A percentile compares a stretch with the other conserved stretches of the same genome.
Conservation (phyloP, 2,888 invertebrate species). For the Sussaba pulchella region DNA sequence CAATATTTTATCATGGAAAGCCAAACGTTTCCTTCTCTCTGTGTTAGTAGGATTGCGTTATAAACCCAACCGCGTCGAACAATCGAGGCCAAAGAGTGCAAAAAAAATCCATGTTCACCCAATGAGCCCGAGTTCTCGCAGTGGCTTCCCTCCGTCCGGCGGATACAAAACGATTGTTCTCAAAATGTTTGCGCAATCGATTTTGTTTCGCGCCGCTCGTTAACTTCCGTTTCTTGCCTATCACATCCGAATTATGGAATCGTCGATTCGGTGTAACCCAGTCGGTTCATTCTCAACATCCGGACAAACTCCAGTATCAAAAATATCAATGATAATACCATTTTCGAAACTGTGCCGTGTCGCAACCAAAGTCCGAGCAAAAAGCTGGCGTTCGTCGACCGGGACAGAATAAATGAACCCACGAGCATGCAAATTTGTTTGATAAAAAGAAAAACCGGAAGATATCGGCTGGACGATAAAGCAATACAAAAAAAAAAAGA, state of each 20-base stretch:
- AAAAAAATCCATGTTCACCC: slow-evolving; percentile 4
- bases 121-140: neutral
- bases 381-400: neutral
- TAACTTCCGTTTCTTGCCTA: too few relatives aligned
- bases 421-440: too few relatives aligned
- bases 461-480: slow-evolving; percentile 27
- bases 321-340: neutral
- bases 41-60: too few relatives aligned
- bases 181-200: slow-evolving; percentile 42
- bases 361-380: neutral
- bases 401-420: too few relatives aligned
- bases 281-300: neutral
- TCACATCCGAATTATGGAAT: too few relatives aligned
- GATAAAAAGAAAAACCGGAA: too few relatives aligned
- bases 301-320: neutral
- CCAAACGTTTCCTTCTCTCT: neutral
- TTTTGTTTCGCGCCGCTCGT: slow-evolving; percentile 18
- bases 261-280: too few relatives aligned
- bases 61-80: neutral
- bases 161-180: slow-evolving; percentile 48
- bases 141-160: neutral
- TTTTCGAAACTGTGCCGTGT: neutral
- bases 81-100: neutral
- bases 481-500: too few relatives aligned
- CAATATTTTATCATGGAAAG: neutral